These are phyloP conservation scores for Myrmecobius fasciatus DNA, from an alignment of 2,113 vertebrate genomes.

Conservation along the genomic window DNA sequence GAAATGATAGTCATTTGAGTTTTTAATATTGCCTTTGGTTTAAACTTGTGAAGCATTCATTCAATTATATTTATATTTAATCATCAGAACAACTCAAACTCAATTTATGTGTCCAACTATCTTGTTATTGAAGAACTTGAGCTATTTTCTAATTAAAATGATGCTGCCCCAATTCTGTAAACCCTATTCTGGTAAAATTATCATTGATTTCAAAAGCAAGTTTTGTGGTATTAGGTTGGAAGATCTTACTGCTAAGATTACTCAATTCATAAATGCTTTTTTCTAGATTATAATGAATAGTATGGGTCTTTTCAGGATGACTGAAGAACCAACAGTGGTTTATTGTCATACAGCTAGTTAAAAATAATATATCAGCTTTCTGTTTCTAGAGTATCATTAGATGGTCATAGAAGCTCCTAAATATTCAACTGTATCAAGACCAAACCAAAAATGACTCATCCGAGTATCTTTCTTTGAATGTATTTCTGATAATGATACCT, in stretches of 20 bases:
- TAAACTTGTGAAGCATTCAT: background rate
- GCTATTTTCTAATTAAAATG: background rate
- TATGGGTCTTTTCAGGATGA: conserved; percentile 19
- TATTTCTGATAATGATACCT: conserved; percentile 31
- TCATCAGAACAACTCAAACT: conserved; percentile 19
- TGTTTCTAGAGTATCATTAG: conserved; percentile 7
- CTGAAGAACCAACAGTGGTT: background rate
- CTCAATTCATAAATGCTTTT: background rate
- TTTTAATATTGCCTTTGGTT: conserved; percentile 9
- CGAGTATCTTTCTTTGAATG: conserved; percentile 48
- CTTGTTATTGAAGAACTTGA: background rate
- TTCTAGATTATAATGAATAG: conserved; percentile 8
- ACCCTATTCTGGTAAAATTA: background rate
- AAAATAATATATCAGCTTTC: background rate
- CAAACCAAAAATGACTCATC: conserved; percentile 45
- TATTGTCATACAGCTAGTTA: background rate
- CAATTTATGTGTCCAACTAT: conserved; percentile 4
- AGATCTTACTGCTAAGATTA: background rate
- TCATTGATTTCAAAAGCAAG: conserved; percentile 27
- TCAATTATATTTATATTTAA: background rate
- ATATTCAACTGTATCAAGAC: conserved; percentile 43
- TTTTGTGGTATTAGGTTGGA: conserved; percentile 22
- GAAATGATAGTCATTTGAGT: background rate
- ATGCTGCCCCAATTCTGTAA: background rate
- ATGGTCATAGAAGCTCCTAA: background rate